Percentiles rank a stretch among this genome's conserved stretches.
phyloP scores from a whole-genome alignment of 2,113 vertebrate genomes.

The Harpagus bidentatus region DNA sequence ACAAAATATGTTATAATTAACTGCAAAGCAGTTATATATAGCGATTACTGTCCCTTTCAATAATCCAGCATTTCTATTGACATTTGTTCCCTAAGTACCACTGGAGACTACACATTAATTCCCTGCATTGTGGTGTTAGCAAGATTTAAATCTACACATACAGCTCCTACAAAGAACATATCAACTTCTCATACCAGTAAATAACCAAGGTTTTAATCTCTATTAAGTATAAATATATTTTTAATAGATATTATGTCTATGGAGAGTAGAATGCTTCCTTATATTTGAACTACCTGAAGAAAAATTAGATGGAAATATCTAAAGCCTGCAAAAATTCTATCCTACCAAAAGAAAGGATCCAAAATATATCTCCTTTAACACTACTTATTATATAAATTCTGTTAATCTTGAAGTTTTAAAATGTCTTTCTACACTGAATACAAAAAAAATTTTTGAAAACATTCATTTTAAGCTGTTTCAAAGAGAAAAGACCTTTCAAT shows the following conservation, averaged over 20 bases:
- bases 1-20: not conserved
- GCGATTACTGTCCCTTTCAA: not conserved
- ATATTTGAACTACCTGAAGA: not conserved
- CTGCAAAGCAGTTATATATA: not conserved
- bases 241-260: not conserved
- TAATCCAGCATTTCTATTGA: not conserved
- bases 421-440: not conserved
- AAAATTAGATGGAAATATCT: not conserved
- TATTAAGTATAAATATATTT: not conserved
- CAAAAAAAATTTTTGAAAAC: not conserved
- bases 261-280: not conserved
- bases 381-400: not conserved
- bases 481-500: not conserved
- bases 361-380: not conserved
- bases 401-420: not conserved
- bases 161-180: not conserved
- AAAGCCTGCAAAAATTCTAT: not conserved
- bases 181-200: not conserved
- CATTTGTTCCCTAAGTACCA: not conserved
- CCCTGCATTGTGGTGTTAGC: not conserved
- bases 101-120: not conserved
- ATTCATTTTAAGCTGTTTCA: not conserved
- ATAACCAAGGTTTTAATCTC: not conserved
- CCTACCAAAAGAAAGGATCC: not conserved
- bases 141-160: not conserved